Base-by-base conservation (phyloP, 2,113 vertebrate genomes). In the Arenaria interpres region DNA sequence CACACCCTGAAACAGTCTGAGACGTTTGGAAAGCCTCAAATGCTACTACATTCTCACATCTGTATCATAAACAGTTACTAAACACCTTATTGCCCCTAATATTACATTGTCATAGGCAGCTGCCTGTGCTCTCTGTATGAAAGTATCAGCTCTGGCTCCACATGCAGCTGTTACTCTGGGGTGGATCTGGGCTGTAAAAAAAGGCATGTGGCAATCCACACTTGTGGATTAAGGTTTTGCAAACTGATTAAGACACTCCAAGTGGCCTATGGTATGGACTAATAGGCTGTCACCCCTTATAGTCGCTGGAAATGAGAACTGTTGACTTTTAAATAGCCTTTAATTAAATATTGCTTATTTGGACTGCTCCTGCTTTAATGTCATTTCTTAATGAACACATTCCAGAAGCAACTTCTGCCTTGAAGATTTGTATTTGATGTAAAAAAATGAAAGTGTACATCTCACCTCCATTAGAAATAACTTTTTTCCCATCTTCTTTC, bases 11-110 rank as follows among this genome's bases (percentile, higher is more conserved):
- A 94, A 66, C 14, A 63, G 54, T 48, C 27, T 13, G 35, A 84
- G 48, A 56, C 22, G 41, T 95, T 90, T 90, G 80, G 60, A 87
- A 94, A 90, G 51, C 35, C 73, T 92, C 80, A 81, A 72, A 64
- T 77, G 69, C 83, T 88, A 56, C 72, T 51, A 12, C 4, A 6
- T 86, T 93, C 75, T 89, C 92, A 93, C 83, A 88, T 89, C 72
- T 86, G 51, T 71, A 60, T 33, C 85, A 84, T 89, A 96, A 96
- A 95, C 93, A 93, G 85, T 90, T 89, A 41, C 86, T 95, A 93
- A 96, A 93, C 85, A 95, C 95, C 85, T 81, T 90, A 46, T 37
- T 97, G 64, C 30, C 73, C 75, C 82, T 39, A 64, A 72, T 78
- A 78, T 74, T 60, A 35, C 75, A 39, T 3, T 95, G 83, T 92